These are phyloP conservation scores for Thaumatotibia leucotreta DNA, from an alignment of 1,140 invertebrate species.

Conservation along the genomic window DNA sequence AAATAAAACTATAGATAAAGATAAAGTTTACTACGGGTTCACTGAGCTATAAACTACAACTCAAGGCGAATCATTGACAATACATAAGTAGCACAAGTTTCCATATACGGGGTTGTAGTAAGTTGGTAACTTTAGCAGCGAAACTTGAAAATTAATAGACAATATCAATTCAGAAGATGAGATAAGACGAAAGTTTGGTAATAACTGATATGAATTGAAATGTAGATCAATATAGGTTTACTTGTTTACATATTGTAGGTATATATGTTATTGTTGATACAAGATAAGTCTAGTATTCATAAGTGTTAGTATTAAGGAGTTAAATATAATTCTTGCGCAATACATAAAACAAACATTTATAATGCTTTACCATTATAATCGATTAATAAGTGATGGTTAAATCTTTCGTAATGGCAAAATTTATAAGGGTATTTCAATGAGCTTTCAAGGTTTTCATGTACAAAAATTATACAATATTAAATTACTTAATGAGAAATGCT, in stretches of 20 bases:
- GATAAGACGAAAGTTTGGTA: not conserved
- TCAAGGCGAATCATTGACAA: not conserved
- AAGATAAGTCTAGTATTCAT: too few relatives aligned
- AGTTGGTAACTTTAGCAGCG: not conserved
- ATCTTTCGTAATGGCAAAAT: too few relatives aligned
- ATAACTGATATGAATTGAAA: not conserved
- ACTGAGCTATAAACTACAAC: not conserved
- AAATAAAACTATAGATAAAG: not conserved
- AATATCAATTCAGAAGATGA: not conserved
- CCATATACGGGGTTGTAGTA: not conserved
- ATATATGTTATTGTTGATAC: too few relatives aligned
- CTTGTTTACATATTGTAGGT: constrained; percentile 1
- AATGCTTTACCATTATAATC: too few relatives aligned
- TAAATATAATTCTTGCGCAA: too few relatives aligned
- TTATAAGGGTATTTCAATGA: too few relatives aligned
- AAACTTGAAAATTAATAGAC: not conserved
- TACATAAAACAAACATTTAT: too few relatives aligned
- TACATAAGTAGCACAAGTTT: not conserved
- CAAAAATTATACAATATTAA: too few relatives aligned
- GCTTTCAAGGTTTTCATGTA: too few relatives aligned
- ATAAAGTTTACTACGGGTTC: not conserved
- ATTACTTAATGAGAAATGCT: too few relatives aligned
- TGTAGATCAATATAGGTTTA: constrained; percentile 1
- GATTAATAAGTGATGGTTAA: too few relatives aligned
- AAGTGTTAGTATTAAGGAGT: too few relatives aligned